phyloP scores from a whole-genome alignment of 2,113 vertebrate species.

The Pedetes capensis region DNA sequence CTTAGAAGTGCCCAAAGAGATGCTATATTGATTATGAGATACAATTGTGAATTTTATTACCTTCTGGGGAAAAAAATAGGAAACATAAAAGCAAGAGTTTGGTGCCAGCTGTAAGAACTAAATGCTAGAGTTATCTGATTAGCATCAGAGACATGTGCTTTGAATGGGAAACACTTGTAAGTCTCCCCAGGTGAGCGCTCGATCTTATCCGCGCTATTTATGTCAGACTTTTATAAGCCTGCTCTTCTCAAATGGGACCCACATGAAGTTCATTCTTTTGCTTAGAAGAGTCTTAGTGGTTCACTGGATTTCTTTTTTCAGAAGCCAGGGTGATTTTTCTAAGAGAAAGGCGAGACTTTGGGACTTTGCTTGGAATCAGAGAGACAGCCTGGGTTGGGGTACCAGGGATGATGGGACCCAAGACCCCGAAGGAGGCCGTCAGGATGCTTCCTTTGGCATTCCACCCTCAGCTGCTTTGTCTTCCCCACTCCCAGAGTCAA shows the following conservation, averaged over 20 bases:
- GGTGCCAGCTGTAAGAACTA: slow-evolving; percentile 82
- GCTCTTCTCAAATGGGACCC: slow-evolving; percentile 68
- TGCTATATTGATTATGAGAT: slow-evolving; percentile 81
- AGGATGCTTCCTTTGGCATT: rapidly evolving
- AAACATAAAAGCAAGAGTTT: slow-evolving; percentile 82
- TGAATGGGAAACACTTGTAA: slow-evolving; percentile 78
- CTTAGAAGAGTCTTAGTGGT: slow-evolving; percentile 53
- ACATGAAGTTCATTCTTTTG: slow-evolving; percentile 64
- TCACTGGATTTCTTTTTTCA: slow-evolving; percentile 9
- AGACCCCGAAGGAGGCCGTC: background rate
- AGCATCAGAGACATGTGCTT: slow-evolving; percentile 80
- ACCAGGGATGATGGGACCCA: background rate
- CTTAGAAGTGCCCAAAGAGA: slow-evolving; percentile 80
- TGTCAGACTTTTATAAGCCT: slow-evolving; percentile 57
- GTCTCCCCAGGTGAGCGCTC: slow-evolving; percentile 82
- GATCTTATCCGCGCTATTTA: slow-evolving; percentile 76
- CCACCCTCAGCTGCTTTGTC: too few species aligned
- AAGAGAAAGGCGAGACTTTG: background rate
- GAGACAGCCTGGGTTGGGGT: background rate
- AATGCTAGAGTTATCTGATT: slow-evolving; percentile 78
- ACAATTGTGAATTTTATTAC: slow-evolving; percentile 84
- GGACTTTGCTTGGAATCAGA: background rate
- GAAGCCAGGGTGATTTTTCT: slow-evolving; percentile 32
- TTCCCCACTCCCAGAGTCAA: background rate
- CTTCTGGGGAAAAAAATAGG: slow-evolving; percentile 78